These are phyloP conservation scores for Teleopsis dalmanni DNA, from an alignment of 1,140 invertebrate species.

Conservation along the genomic window DNA sequence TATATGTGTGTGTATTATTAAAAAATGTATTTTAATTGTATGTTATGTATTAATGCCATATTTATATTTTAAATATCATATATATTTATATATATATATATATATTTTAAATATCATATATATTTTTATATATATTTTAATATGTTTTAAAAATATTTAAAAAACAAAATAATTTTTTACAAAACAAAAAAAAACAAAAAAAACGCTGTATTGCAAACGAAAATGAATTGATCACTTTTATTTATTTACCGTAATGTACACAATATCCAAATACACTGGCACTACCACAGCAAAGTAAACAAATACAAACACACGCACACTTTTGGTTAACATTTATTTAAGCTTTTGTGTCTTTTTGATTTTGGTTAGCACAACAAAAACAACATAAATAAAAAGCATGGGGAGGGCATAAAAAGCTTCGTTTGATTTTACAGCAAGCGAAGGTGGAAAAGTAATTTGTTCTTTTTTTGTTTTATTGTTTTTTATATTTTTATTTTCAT, in stretches of 20 bases:
- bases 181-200: neutral
- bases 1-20: no score
- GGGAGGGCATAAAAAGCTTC: no score
- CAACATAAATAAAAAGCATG: no score
- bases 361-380: no score
- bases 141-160: neutral
- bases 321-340: no score
- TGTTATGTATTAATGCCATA: neutral
- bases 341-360: no score
- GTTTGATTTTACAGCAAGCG: no score
- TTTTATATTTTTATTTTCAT: no score
- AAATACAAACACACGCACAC: neutral
- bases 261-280: neutral
- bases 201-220: constrained; percentile 4
- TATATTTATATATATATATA: constrained; percentile 6
- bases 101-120: neutral
- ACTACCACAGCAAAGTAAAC: neutral
- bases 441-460: no score
- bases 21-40: neutral
- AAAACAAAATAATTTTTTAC: no score
- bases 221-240: constrained; percentile 15
- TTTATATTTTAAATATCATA: neutral
- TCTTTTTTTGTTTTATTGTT: no score
- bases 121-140: neutral
- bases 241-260: constrained; percentile 15